Evolutionary conservation across 2,888 invertebrate genomes (phyloP).

Genomic region (Cataglyphis altisquamis): DNA sequence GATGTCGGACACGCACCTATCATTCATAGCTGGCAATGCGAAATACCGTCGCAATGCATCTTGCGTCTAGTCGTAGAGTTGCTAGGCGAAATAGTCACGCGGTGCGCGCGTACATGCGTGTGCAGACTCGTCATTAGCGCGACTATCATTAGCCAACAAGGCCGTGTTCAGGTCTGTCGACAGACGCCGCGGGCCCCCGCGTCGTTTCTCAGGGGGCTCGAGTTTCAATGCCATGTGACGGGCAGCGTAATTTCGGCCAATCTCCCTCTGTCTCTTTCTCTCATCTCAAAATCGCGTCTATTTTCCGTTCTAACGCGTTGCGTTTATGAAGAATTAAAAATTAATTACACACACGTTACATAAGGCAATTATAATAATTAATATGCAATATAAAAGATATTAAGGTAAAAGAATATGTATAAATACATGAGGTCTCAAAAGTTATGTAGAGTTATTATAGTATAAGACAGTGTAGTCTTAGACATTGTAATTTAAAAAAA

Average conservation of each 20-base stretch:
- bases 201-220: constrained; percentile 52
- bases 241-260: background rate
- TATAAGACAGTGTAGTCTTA: background rate
- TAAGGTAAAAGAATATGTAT: background rate
- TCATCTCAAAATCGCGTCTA: background rate
- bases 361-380: constrained; percentile 10
- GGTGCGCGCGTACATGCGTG: constrained; percentile 74
- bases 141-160: constrained; percentile 86
- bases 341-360: background rate
- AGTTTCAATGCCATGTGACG: constrained; percentile 32
- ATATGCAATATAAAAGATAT: background rate
- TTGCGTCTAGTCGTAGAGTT: constrained; percentile 65
- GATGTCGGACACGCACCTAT: constrained; percentile 46
- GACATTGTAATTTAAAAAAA: background rate
- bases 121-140: constrained; percentile 85
- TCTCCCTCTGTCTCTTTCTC: background rate
- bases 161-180: constrained; percentile 82
- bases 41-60: constrained; percentile 50
- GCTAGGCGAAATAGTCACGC: constrained; percentile 77
- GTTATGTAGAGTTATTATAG: background rate
- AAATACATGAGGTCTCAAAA: constrained; percentile 22
- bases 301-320: background rate
- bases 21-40: constrained; percentile 46
- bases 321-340: background rate
- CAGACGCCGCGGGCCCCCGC: constrained; percentile 3